Conservation (phyloP, 2,888 invertebrate genomes). For the Pheosia gnoma region DNA sequence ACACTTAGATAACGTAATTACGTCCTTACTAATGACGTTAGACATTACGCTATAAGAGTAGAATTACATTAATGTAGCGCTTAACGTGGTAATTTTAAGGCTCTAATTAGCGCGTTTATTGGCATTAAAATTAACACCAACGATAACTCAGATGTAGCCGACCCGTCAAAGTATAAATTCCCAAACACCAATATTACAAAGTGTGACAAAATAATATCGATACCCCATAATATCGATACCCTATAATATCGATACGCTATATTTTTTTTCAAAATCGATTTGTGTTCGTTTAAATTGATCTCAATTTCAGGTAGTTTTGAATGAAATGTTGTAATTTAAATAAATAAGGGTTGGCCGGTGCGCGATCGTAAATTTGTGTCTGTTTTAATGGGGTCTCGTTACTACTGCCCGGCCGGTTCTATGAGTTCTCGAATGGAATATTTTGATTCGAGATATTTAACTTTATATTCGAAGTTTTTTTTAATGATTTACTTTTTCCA, state of each 20-base stretch:
- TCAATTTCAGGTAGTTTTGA: conserved; percentile 49
- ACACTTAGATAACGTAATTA: too few relatives aligned
- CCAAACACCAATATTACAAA: conserved; percentile 25
- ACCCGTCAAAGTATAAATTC: conserved; percentile 2
- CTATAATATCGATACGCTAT: conserved; percentile 7
- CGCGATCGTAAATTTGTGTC: conserved; percentile 55
- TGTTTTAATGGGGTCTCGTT: conserved; percentile 56
- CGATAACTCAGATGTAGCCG: too few relatives aligned
- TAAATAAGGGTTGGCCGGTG: conserved; percentile 55
- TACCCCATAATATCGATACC: conserved; percentile 8
- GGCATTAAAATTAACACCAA: too few relatives aligned
- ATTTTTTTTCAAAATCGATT: conserved; percentile 43
- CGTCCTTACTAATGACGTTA: too few relatives aligned
- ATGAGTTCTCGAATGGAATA: conserved; percentile 31
- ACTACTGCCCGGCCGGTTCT: conserved; percentile 40
- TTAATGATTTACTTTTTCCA: neutral
- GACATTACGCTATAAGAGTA: too few relatives aligned
- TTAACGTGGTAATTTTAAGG: too few relatives aligned
- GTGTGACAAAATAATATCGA: conserved; percentile 37
- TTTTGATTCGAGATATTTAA: too few relatives aligned
- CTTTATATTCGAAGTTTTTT: neutral
- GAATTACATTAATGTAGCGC: too few relatives aligned
- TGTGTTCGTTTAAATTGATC: conserved; percentile 35
- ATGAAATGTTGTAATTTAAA: conserved; percentile 58
- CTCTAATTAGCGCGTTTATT: too few relatives aligned